Conservation (phyloP, 2,113 vertebrate species). For the Rhinichthys klamathensis region DNA sequence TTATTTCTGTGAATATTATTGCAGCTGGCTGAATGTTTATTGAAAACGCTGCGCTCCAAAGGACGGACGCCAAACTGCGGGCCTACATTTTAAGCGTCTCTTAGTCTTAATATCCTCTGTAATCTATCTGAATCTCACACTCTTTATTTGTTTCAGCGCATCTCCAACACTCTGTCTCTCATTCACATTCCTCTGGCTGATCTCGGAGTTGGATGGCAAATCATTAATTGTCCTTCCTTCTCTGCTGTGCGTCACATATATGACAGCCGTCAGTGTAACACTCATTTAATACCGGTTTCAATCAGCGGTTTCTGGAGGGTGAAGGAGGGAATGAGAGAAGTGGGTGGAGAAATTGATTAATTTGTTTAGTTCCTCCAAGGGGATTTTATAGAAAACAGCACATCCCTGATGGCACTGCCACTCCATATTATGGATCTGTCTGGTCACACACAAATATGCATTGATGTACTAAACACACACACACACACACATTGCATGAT, state of each 20-base stretch:
- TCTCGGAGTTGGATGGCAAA: constrained; percentile 61
- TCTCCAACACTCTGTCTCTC: constrained; percentile 11
- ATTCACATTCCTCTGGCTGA: constrained; percentile 36
- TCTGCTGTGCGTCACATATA: constrained; percentile 15
- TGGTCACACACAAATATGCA: constrained; percentile 30
- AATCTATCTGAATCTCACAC: constrained; percentile 23
- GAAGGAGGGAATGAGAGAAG: neutral
- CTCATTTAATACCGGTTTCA: constrained; percentile 50
- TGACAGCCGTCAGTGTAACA: constrained; percentile 52
- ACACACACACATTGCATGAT: neutral
- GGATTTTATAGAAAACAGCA: constrained; percentile 47
- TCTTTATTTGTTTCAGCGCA: constrained; percentile 2
- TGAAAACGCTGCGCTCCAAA: constrained; percentile 33
- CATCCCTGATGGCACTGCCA: constrained; percentile 36
- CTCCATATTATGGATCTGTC: neutral
- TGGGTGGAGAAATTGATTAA: constrained; percentile 50
- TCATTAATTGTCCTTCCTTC: constrained; percentile 59
- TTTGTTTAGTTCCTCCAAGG: constrained; percentile 55
- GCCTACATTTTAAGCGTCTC: constrained; percentile 9
- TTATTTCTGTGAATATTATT: constrained; percentile 44
- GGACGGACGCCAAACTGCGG: constrained; percentile 5
- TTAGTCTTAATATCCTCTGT: constrained; percentile 10
- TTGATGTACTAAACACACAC: constrained; percentile 22
- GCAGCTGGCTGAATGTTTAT: constrained; percentile 39
- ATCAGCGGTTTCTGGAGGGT: neutral